Base-by-base conservation (phyloP, 2,113 vertebrate species). In the Mola mola region DNA sequence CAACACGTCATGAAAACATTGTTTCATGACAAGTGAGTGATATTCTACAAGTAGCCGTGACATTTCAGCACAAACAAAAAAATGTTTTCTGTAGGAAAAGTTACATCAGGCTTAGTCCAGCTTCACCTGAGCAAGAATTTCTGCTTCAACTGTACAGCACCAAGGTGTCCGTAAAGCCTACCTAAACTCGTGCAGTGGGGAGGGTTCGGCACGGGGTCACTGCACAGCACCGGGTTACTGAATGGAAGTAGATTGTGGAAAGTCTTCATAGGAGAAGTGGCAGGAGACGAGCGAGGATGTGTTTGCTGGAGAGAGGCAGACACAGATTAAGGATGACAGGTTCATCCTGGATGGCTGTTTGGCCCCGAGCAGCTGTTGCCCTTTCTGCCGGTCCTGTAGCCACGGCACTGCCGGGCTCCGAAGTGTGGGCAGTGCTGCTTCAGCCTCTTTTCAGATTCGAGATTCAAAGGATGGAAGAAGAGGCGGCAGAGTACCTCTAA, bases 271-370 rank as follows among this genome's bases (percentile, higher is more conserved):
- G 44, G 41, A 33, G n/a, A 34, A 61, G 38, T 51, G n/a, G 25
- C 15, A 42, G 44, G 19, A 64, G 48, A 50, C 40, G 36, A 49
- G 51, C 20, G 48, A 13, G 41, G 21, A 13, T 36, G 33, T 41
- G 48, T 49, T 66, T 37, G 19, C 13, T 12, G 16, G 10, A 59
- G 29, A 34, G 47, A 57, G 24, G n/a, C 36, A 53, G 47, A 70
- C 53, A 72, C 62, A 79, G 66, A 87, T 76, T 66, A 41, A 77
- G 50, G 78, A 64, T 63, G 84, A 84, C 70, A 51, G 48, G 49
- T 87, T 42, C 55, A 21, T 69, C 70, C 71, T 71, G 72, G 71
- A 79, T 72, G 37, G 44, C 62, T 62, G 50, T 64, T 70, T 62
- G 68, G 73, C 79, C 78, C 50, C 28, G 26, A 79, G 72, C 72